Percentiles rank a stretch among this genome's conserved stretches.
phyloP scores from a whole-genome alignment of 23 tunicate genomes.

The Clavelina lepadiformis region DNA sequence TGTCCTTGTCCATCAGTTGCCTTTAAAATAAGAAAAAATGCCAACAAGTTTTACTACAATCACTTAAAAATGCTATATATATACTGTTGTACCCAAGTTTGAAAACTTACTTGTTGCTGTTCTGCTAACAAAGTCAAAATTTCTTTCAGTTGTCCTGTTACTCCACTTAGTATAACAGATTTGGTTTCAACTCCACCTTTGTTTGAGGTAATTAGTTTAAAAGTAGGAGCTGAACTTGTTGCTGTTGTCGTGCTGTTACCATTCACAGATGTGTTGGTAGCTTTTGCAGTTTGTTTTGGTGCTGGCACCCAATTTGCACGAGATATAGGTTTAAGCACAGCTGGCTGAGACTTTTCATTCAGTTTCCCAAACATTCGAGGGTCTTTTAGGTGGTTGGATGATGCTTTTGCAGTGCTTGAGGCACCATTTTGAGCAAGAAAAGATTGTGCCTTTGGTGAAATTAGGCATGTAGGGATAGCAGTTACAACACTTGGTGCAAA shows the following conservation, averaged over 20 bases:
- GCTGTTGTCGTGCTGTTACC: not conserved
- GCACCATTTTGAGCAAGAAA: not conserved
- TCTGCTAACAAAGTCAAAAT: slow-evolving; percentile 49
- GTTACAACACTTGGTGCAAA: not conserved
- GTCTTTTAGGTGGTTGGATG: slow-evolving; percentile 1
- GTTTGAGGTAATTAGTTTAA: slow-evolving; percentile 66
- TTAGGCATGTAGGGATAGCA: not conserved
- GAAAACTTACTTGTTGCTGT: slow-evolving; percentile 62
- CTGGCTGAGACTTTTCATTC: not conserved
- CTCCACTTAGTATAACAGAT: slow-evolving; percentile 66
- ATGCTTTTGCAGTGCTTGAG: not conserved
- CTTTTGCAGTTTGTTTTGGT: not conserved
- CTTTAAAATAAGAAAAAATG: not conserved
- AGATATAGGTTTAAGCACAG: slow-evolving; percentile 9
- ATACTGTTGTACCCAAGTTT: not conserved
- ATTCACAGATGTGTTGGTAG: not conserved
- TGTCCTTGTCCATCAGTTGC: not conserved
- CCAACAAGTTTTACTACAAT: not conserved
- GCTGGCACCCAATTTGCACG: slow-evolving; percentile 5
- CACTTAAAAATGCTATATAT: not conserved
- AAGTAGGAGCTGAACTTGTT: slow-evolving; percentile 42
- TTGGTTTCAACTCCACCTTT: slow-evolving; percentile 47
- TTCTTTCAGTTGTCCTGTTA: slow-evolving; percentile 75
- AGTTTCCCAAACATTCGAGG: not conserved
- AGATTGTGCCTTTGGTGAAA: not conserved